Percentiles rank a stretch among this genome's conserved stretches.
Conservation (phyloP, 1,140 invertebrate species). For the Magallana gigas region DNA sequence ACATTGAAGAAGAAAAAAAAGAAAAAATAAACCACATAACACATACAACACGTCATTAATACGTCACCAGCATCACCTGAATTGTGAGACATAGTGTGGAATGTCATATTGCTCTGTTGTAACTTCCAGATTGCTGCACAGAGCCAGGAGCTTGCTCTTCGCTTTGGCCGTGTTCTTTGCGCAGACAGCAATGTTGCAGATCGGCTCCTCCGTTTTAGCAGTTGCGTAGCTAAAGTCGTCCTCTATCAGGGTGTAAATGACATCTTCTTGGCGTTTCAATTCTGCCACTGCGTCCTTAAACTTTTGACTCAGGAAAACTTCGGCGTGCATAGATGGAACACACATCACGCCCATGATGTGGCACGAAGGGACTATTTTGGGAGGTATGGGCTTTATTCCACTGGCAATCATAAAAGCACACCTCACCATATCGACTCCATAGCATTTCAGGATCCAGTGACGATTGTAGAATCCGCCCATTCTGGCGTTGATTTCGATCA, state of each 20-base stretch:
- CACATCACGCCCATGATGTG: slow-evolving; percentile 66
- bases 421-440: slow-evolving; percentile 62
- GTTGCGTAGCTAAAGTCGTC: not conserved
- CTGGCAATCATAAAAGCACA: slow-evolving; percentile 59
- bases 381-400: slow-evolving; percentile 59
- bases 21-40: not conserved
- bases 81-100: slow-evolving; percentile 53
- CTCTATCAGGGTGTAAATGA: slow-evolving; percentile 60
- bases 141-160: slow-evolving; percentile 49
- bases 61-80: slow-evolving; percentile 7
- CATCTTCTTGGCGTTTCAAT: slow-evolving; percentile 42
- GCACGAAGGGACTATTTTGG: slow-evolving; percentile 19
- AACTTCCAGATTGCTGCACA: slow-evolving; percentile 56
- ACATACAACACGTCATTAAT: too few relatives aligned
- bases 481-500: slow-evolving; percentile 68
- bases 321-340: slow-evolving; percentile 56
- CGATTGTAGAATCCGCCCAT: slow-evolving; percentile 70
- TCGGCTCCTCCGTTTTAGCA: slow-evolving; percentile 54
- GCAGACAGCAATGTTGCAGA: slow-evolving; percentile 62
- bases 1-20: not conserved
- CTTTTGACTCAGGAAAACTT: slow-evolving; percentile 42
- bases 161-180: slow-evolving; percentile 36
- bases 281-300: slow-evolving; percentile 8
- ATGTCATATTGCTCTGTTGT: slow-evolving; percentile 53
- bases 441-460: slow-evolving; percentile 64